Conservation (phyloP, 2,797 vertebrate species). For the Enteromius viviparus region DNA sequence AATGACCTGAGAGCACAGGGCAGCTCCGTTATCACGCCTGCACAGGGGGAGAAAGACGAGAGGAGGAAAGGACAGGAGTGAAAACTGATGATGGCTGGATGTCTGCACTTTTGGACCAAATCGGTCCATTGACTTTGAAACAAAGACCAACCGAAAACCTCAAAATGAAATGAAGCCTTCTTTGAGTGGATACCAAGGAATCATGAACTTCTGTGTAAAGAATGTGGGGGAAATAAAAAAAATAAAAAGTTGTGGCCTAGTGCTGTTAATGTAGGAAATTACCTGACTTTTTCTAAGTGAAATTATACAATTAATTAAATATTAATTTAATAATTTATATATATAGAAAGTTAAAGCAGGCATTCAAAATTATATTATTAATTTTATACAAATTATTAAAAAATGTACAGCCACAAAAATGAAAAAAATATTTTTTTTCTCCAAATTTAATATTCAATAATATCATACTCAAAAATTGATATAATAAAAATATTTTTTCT, state of each 20-base stretch:
- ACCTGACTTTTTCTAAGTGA: neutral
- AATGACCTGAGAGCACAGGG: slow-evolving; percentile 57
- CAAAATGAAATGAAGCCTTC: neutral
- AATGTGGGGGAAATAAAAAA: neutral
- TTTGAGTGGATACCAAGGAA: neutral
- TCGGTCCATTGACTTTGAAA: slow-evolving; percentile 1
- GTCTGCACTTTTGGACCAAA: neutral
- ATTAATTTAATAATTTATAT: neutral
- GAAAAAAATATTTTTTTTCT: neutral
- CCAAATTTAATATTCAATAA: neutral
- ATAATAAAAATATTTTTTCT: neutral
- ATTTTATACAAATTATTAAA: no score
- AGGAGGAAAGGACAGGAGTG: slow-evolving; percentile 11
- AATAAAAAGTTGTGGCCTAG: neutral
- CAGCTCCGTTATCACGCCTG: slow-evolving; percentile 33
- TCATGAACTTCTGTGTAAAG: neutral
- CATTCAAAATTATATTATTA: neutral
- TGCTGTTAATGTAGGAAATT: neutral
- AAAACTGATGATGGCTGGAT: neutral
- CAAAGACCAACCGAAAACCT: neutral
- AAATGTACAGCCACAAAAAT: neutral
- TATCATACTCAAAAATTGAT: neutral
- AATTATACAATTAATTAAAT: neutral
- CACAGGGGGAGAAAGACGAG: slow-evolving; percentile 36
- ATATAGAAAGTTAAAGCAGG: no score